These are phyloP conservation scores for Threskiornis aethiopicus DNA, from an alignment of 2,797 vertebrate species.

Conservation along the genomic window DNA sequence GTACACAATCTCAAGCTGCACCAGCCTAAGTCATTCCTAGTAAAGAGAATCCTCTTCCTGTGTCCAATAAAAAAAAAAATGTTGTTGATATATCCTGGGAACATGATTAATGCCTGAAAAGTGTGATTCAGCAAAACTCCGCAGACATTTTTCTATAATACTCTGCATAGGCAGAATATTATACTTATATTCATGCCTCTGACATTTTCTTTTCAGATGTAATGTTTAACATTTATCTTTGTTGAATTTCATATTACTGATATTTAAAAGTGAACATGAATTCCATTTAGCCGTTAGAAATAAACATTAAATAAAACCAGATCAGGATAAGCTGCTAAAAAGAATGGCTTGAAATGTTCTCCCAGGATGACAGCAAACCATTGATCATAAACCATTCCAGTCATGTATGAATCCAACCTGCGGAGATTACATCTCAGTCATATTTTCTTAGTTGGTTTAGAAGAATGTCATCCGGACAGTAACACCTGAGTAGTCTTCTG, in stretches of 20 bases:
- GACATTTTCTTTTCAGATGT: background rate
- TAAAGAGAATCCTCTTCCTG: background rate
- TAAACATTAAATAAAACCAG: background rate
- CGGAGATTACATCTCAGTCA: background rate
- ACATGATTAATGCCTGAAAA: background rate
- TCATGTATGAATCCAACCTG: background rate
- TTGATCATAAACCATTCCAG: background rate
- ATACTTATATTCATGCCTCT: background rate
- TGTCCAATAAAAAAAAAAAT: background rate
- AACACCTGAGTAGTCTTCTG: background rate
- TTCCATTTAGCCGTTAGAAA: background rate
- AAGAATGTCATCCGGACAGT: accelerated
- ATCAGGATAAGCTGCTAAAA: background rate
- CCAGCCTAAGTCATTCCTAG: background rate
- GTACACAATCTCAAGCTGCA: background rate
- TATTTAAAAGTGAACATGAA: background rate
- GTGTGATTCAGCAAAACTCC: background rate
- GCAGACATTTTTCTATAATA: background rate
- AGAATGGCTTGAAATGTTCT: background rate
- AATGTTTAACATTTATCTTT: background rate
- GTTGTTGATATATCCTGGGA: background rate
- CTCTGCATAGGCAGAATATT: background rate
- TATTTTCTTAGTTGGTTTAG: background rate
- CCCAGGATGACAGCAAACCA: background rate
- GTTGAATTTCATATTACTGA: background rate